Base-by-base conservation (phyloP, 2,797 vertebrate genomes). In the Anabacerthia variegaticeps region DNA sequence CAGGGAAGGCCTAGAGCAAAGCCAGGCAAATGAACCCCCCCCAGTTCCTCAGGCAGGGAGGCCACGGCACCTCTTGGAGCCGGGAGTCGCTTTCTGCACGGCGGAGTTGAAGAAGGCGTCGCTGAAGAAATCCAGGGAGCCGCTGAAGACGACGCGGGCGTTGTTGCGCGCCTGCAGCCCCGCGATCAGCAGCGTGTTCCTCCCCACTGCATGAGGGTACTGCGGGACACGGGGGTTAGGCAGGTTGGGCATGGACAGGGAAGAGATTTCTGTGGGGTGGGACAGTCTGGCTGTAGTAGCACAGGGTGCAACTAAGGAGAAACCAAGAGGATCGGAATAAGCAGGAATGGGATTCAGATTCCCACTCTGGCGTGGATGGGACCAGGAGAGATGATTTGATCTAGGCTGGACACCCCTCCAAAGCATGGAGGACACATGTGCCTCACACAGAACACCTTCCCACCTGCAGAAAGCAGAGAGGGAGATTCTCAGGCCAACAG, bases 91-190 rank as follows among this genome's bases (percentile, higher is more conserved):
- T 85, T 99, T 99, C 98, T 99, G 99, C 94, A 99, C 99, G 0
- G 99, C 98, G 0, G 99, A 99, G 95, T 98, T 99, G 97, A 99
- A 99, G 97, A 99, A 99, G 55, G 99, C 98, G 0, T 99, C 99
- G 0, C 99, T 99, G 97, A 99, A 99, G 97, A 99, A 99, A 71
- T 99, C 99, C 58, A 99, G 92, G 19, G 99, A 99, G 44, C 99
- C 99, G 0, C 99, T 99, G 98, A 99, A 99, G 95, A 99, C 97
- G 37, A 99, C 99, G 2, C 99, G 98, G 84, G 99, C 99, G 0
- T 99, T 99, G 97, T 99, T 99, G 86, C 99, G 98, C 54, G 99
- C 99, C 95, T 99, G 99, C 24, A 99, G 99, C 12, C 99, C 99
- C 0, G 99, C 99, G 0, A 99, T 99, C 91, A 99, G 98, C 66